Base-by-base conservation (phyloP, 2,888 invertebrate species). In the Calephelis perditalis region DNA sequence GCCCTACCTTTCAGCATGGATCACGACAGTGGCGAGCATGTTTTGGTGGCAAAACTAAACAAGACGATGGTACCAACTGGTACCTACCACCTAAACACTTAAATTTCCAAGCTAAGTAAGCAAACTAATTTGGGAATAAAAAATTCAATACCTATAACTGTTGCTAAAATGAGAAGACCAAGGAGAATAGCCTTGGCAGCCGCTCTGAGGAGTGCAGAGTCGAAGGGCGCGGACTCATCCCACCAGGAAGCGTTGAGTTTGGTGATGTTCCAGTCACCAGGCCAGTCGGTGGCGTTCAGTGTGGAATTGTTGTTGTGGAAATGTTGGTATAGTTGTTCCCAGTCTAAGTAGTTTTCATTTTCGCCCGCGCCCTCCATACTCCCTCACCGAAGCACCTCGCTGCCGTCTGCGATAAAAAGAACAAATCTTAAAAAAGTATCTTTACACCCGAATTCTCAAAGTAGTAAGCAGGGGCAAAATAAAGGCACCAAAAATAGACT, bases 111-210 rank as follows among this genome's bases (percentile, higher is more conserved):
- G 26, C 4, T 26, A 26, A 40, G 8, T 7, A 40, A 6, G 7
- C 8, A 7, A 7, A 40, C 40, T 4, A 7, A 40, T 5, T 40
- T 40, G 6, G 7, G 1, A 40, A 12, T 8, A 4, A 6, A 49
- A 26, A 5, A 9, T 9, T 8, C 8, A 49, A 15, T 77, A 93
- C 93, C 93, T 73, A 93, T 92, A 70, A 93, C 92, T 68, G 93
- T 93, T 62, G 93, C 92, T 69, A 93, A 79, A 69, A 93, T 93
- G 65, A 93, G 91, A 70, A 93, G 80, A 65, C 93, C 93, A 66
- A 93, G 85, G 46, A 92, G 74, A 60, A 92, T 79, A 43, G 92
- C 93, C 69, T 92, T 93, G 69, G 84, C 88, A 62, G 94, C 93
- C 76, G 93, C 93, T 65, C 93, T 92, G 65, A 93, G 82, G 71